These are phyloP conservation scores for Dendrocincla tyrannina DNA, from an alignment of 2,797 vertebrate species.

Conservation along the genomic window DNA sequence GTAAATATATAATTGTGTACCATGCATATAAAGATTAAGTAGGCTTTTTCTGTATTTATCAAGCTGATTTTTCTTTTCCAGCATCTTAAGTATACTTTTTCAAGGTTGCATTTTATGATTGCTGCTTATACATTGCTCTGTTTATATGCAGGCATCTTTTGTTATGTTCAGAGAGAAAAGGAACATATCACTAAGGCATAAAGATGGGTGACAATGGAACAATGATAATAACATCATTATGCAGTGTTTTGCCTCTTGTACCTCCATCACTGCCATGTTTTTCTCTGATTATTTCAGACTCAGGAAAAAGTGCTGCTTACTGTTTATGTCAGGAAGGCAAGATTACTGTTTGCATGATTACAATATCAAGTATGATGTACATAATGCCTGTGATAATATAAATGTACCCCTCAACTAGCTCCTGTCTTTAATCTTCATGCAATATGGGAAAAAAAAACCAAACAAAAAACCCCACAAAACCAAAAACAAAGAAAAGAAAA, in stretches of 20 bases:
- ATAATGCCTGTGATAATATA: slow-evolving; percentile 61
- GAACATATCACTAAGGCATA: slow-evolving; percentile 37
- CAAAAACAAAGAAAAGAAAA: not conserved
- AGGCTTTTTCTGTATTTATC: slow-evolving; percentile 22
- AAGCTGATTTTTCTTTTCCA: not conserved
- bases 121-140: not conserved
- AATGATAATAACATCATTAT: slow-evolving; percentile 62
- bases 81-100: not conserved
- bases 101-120: slow-evolving; percentile 1
- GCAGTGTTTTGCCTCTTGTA: slow-evolving; percentile 64
- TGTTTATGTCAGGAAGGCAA: slow-evolving; percentile 64
- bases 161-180: slow-evolving; percentile 39
- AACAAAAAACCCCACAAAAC: not conserved
- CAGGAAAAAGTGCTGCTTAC: slow-evolving; percentile 63
- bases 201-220: slow-evolving; percentile 63
- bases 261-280: slow-evolving; percentile 64
- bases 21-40: slow-evolving; percentile 32
- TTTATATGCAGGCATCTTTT: slow-evolving; percentile 37
- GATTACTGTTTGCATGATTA: slow-evolving; percentile 64
- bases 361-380: slow-evolving; percentile 41
- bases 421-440: slow-evolving; percentile 31
- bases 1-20: slow-evolving; percentile 36
- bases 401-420: slow-evolving; percentile 29
- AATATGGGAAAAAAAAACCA: not conserved
- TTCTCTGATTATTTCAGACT: slow-evolving; percentile 72